Evolutionary conservation across 2,113 vertebrate genomes (phyloP).

Genomic region (Vidua chalybeata): DNA sequence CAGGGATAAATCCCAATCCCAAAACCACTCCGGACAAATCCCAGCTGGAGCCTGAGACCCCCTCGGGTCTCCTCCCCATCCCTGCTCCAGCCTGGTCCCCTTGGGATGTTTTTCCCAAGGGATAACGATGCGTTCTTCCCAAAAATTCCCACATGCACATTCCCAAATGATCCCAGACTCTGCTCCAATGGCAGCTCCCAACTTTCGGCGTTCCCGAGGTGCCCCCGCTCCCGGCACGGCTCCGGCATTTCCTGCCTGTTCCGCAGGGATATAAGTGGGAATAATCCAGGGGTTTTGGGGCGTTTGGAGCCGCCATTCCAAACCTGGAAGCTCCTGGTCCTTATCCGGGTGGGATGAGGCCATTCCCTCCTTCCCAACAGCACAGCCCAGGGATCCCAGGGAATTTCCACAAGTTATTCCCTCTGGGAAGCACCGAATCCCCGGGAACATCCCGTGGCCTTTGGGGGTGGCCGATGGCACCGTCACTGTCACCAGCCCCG

Average conservation of each 20-base stretch:
- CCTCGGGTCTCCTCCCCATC: not conserved
- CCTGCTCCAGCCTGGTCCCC: not conserved
- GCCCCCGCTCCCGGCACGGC: not conserved
- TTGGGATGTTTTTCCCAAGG: not conserved
- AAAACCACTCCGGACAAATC: fast-evolving
- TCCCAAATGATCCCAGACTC: not conserved
- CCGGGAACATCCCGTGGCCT: not conserved
- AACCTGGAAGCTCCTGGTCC: not conserved
- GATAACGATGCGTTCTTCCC: not conserved
- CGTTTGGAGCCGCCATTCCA: fast-evolving
- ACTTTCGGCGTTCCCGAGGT: not conserved
- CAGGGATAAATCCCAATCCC: not conserved
- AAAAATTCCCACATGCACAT: not conserved
- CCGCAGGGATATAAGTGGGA: not conserved
- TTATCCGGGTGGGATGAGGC: not conserved
- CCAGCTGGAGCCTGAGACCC: not conserved
- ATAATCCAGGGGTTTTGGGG: fast-evolving
- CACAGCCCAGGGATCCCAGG: not conserved
- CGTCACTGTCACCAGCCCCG: not conserved
- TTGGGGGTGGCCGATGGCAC: not conserved
- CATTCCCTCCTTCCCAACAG: fast-evolving
- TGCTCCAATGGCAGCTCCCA: not conserved
- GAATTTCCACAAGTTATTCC: fast-evolving
- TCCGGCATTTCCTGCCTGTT: not conserved
- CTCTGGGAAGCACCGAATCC: not conserved